A percentile compares a stretch with the other conserved stretches of the same genome.
Evolutionary conservation across 2,888 invertebrate genomes (phyloP).

Genomic region (Pollenia labialis): DNA sequence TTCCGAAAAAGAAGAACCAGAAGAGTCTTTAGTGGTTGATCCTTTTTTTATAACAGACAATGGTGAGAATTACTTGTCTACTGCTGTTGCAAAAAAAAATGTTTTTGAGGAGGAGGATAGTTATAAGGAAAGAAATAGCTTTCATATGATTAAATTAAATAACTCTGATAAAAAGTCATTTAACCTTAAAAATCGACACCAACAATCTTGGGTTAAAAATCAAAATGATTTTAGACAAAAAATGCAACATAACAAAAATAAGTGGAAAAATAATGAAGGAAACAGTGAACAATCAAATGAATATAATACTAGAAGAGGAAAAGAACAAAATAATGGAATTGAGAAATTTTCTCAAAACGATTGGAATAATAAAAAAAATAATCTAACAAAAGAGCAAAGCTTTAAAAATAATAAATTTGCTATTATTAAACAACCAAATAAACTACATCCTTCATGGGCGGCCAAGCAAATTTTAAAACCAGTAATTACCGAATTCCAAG

Average conservation of each 20-base stretch:
- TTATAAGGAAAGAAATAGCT: conserved; percentile 59
- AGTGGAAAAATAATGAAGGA: not conserved
- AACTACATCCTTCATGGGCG: conserved; percentile 81
- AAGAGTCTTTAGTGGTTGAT: conserved; percentile 77
- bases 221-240: conserved; percentile 25
- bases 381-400: not conserved
- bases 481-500: conserved; percentile 78
- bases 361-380: not conserved
- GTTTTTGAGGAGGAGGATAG: not conserved
- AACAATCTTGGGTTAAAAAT: not conserved
- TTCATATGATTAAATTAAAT: conserved; percentile 72
- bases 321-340: not conserved
- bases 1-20: conserved; percentile 43
- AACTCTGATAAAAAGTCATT: conserved; percentile 41
- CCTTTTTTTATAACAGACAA: conserved; percentile 82
- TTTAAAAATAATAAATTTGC: not conserved
- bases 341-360: conserved; percentile 16
- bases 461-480: conserved; percentile 82
- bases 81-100: conserved; percentile 76
- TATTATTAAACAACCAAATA: conserved; percentile 34
- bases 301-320: not conserved
- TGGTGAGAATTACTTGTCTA: conserved; percentile 82
- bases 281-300: not conserved
- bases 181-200: conserved; percentile 59
- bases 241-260: conserved; percentile 21